phyloP scores from a whole-genome alignment of 2,888 invertebrate genomes.

The Beris morrisii region DNA sequence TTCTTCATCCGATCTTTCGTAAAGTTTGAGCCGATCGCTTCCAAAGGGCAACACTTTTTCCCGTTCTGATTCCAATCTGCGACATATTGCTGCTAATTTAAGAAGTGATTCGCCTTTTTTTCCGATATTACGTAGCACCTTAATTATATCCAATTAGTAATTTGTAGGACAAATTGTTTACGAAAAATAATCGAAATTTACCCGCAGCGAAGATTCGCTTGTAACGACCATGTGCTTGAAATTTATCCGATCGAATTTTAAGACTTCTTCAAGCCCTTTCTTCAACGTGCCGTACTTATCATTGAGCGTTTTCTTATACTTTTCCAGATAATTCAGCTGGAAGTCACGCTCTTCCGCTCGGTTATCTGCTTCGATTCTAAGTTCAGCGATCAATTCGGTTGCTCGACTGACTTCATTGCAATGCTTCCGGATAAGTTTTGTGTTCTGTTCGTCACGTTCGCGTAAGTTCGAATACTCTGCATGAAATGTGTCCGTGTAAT shows the following conservation, averaged over 20 bases:
- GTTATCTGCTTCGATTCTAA: conserved; percentile 59
- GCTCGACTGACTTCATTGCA: conserved; percentile 51
- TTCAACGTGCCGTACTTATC: conserved; percentile 60
- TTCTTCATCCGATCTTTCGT: conserved; percentile 50
- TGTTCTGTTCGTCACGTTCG: conserved; percentile 55
- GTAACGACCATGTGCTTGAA: conserved; percentile 64
- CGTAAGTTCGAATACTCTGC: conserved; percentile 56
- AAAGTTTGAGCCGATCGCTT: conserved; percentile 40
- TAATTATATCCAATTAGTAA: neutral
- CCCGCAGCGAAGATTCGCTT: conserved; percentile 64
- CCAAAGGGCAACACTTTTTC: conserved; percentile 59
- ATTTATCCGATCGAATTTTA: conserved; percentile 59
- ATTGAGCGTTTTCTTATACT: conserved; percentile 58
- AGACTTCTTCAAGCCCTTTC: conserved; percentile 58
- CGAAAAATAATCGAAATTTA: conserved; percentile 33
- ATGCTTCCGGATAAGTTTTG: conserved; percentile 51
- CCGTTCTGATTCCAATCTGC: conserved; percentile 66
- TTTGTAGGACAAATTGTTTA: neutral
- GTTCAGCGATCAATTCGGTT: conserved; percentile 49
- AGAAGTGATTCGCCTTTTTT: conserved; percentile 64
- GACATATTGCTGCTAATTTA: conserved; percentile 65
- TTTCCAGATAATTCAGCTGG: conserved; percentile 57
- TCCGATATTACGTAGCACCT: conserved; percentile 60
- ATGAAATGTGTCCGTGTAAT: conserved; percentile 55
- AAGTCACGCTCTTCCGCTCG: conserved; percentile 56